Evolutionary conservation across 2,113 vertebrate species (phyloP), one percentile per base, ranked within the genome.

Genomic region (Brachyistius frenatus): DNA sequence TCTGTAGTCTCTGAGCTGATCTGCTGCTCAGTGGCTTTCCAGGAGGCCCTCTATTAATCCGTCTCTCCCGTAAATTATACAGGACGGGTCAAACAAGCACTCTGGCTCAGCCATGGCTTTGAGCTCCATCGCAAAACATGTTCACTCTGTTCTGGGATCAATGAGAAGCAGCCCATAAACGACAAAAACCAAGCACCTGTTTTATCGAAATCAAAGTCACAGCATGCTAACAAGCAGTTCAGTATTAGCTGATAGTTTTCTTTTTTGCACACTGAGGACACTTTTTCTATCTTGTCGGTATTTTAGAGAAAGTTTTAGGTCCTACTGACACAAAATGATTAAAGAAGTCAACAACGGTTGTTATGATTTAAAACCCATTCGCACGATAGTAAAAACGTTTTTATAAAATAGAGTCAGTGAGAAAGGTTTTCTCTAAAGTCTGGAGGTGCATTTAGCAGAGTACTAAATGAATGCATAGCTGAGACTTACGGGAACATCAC

Each of bases 21-120:
- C 81, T 87, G 88, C 83, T 73, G 84, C 85, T 89, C 89, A 90
- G 75, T 84, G 85, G 90, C 86, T 91, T 91, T 90, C 90, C 90
- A 88, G 85, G 86, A 90, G 85, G 82, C 50, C 83, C 66, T 84
- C 80, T 81, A 89, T 91, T 91, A 92, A 91, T 91, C 85, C 58
- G 50, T 72, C 77, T 69, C 71, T 49, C 52, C 54, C 62, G 36
- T 86, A 88, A 90, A 91, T 83, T 87, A 89, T 88, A 88, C 84
- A 80, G 53, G 50, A 81, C 49, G n/a, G 83, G 86, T 87, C 83
- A 84, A 69, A 73, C 77, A 53, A 44, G 11, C 11, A 0, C 66
- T 64, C 64, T 33, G 65, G 78, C 90, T 73, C 30, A n/a, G 77
- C 52, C 30, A 14, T 2, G 73, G 66, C 55, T 66, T 73, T 75